phyloP scores from a whole-genome alignment of 2,113 vertebrate species.

The Lates calcarifer region DNA sequence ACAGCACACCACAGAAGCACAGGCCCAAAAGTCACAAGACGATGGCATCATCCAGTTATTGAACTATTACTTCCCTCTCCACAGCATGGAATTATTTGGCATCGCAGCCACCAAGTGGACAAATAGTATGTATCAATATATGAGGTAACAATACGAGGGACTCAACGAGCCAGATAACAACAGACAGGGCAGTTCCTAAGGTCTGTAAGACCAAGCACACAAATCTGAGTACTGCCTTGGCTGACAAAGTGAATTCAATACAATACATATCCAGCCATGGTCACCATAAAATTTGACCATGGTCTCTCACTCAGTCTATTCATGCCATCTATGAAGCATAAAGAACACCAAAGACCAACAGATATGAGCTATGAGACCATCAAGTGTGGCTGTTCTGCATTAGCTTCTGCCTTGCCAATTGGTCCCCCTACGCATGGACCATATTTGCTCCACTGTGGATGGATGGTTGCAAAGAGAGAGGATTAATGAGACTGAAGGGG shows the following conservation, averaged over 20 bases:
- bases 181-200: not conserved
- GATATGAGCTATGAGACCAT: not conserved
- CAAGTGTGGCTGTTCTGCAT: not conserved
- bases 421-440: not conserved
- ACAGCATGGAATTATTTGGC: not conserved
- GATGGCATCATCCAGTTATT: not conserved
- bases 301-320: not conserved
- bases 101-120: not conserved
- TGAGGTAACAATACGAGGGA: not conserved
- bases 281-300: not conserved
- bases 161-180: not conserved
- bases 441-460: slow-evolving; percentile 6
- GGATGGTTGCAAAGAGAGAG: not conserved
- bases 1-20: not conserved
- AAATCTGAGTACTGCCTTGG: too few species aligned
- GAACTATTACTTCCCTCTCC: not conserved
- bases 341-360: not conserved
- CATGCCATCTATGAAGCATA: not conserved
- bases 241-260: not conserved
- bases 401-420: not conserved
- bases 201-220: not conserved
- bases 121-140: not conserved
- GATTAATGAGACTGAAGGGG: slow-evolving; percentile 24
- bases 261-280: not conserved
- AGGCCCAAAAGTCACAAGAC: not conserved